phyloP scores from a whole-genome alignment of 2,888 invertebrate genomes.

The Drosophila leonis region DNA sequence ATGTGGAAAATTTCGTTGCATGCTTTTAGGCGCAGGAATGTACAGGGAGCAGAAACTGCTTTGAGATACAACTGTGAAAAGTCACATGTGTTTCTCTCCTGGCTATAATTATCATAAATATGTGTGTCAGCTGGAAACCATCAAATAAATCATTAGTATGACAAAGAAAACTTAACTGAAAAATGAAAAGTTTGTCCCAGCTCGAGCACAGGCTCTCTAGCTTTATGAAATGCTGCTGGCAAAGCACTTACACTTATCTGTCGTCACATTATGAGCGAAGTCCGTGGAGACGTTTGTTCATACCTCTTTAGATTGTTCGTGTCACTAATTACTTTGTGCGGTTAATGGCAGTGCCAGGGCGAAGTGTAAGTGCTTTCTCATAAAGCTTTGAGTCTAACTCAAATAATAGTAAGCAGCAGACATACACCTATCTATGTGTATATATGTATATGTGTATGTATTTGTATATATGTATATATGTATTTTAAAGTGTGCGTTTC shows the following conservation, averaged over 20 bases:
- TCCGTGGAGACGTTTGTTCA: constrained; percentile 12
- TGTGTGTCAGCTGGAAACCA: no score
- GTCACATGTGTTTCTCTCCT: background rate
- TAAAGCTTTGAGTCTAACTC: constrained; percentile 31
- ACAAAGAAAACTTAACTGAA: background rate
- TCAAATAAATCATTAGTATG: no score
- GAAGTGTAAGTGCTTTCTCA: constrained; percentile 67
- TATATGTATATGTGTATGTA: background rate
- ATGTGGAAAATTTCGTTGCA: background rate
- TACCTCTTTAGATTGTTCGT: constrained; percentile 40
- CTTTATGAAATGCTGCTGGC: constrained; percentile 20
- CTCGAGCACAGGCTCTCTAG: background rate
- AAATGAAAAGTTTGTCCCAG: background rate
- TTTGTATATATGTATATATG: background rate
- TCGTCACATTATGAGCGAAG: constrained; percentile 12
- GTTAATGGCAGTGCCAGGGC: constrained; percentile 35
- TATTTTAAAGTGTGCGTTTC: constrained; percentile 36
- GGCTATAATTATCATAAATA: background rate
- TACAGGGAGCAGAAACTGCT: background rate
- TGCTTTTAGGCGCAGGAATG: background rate
- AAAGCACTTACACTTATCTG: constrained; percentile 49
- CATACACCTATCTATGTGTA: background rate
- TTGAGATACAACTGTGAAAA: background rate
- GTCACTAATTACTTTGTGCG: constrained; percentile 72
- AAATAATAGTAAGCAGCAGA: constrained; percentile 15